Evolutionary conservation across 1,140 invertebrate species (phyloP).

Genomic region (Leptopilina clavipes): DNA sequence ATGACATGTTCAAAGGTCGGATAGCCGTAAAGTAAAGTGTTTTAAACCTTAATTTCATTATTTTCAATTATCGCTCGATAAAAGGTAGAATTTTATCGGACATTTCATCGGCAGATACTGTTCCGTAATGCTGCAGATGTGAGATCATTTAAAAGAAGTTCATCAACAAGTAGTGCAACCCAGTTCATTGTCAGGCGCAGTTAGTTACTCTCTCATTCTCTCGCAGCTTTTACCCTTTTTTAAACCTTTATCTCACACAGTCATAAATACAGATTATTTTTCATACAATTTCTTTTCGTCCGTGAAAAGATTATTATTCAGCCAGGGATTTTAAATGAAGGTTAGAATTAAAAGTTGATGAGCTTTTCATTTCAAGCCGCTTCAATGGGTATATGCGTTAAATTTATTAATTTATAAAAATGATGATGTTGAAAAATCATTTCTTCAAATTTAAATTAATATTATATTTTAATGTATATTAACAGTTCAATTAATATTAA

Average conservation of each 20-base stretch:
- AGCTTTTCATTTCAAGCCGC: too few species aligned
- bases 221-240: conserved; percentile 41
- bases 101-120: conserved; percentile 47
- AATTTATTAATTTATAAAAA: too few species aligned
- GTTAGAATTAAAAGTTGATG: too few species aligned
- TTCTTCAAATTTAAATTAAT: too few species aligned
- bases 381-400: too few species aligned
- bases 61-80: conserved; percentile 53
- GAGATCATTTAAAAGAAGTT: conserved; percentile 40
- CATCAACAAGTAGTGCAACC: conserved; percentile 65
- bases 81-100: conserved; percentile 50
- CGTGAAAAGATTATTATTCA: too few species aligned
- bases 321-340: too few species aligned
- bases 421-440: too few species aligned
- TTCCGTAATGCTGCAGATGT: neutral
- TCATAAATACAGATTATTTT: neutral
- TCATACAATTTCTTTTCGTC: too few species aligned
- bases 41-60: conserved; percentile 56
- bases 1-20: neutral
- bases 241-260: conserved; percentile 21
- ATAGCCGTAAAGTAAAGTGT: neutral
- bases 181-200: conserved; percentile 64
- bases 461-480: too few species aligned
- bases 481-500: too few species aligned
- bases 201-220: conserved; percentile 35